Base-by-base conservation (phyloP, 2,888 invertebrate species). In the Tenthredo scrophulariae region DNA sequence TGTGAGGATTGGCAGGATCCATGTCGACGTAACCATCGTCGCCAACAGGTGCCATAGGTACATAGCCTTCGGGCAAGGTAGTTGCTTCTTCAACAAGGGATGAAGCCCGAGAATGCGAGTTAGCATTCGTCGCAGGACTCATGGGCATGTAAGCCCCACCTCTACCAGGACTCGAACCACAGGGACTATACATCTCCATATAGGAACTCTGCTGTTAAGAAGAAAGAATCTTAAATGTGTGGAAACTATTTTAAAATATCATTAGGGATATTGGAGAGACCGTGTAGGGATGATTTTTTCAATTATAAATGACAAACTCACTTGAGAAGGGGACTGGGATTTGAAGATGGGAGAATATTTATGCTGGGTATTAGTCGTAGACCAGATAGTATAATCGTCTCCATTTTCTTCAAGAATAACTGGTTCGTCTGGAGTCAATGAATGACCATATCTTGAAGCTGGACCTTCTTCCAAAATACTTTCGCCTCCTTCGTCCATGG, bases 41-140 rank as follows among this genome's bases (percentile, higher is more conserved):
- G 84, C 94, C 92, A 54, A 92, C 88, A 9, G 96, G 96, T n/a
- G 95, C 95, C 96, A 96, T 97, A 84, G 96, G 95, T 86, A 97
- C 95, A 93, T 96, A 96, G 54, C 95, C 95, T 85, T 94, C 95
- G 88, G 86, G 93, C 88, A 89, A 88, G 10, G 90, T 92, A 74
- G 86, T 89, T 10, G 90, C 90, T 85, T 95, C 95, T 87, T 95
- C 95, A 3, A 94, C 94, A 22, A 96, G 91, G 13, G 96, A 96
- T 65, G 96, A 96, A 22, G 95, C 95, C 22, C 96, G 94, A 85
- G 96, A 96, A 92, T 96, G 96, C 70, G 94, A 94, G 83, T 94
- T 92, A 7, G 90, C 91, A 22, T 91, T 89, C 4, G 92, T 92
- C 1, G 92, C 92, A 33, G 93, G 93, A 90, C 94, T 95, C 94